Conservation (phyloP, 2,113 vertebrate genomes). For the Oxygymnocypris stewartii region DNA sequence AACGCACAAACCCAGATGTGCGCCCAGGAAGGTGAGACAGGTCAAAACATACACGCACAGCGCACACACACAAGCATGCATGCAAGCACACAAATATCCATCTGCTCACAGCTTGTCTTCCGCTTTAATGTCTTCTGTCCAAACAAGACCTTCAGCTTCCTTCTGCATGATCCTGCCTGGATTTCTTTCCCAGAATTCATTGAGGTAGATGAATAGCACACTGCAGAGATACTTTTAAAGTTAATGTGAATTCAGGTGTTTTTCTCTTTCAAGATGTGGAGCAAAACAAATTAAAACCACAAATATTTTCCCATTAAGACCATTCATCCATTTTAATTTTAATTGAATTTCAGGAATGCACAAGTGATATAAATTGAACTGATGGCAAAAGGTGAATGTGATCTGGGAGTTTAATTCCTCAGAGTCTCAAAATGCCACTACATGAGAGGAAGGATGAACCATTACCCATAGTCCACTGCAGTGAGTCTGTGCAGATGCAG, state of each 20-base stretch:
- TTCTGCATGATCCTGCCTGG: constrained; percentile 46
- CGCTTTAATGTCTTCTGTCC: constrained; percentile 31
- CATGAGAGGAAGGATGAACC: neutral
- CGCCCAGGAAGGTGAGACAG: constrained; percentile 38
- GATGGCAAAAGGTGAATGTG: constrained; percentile 9
- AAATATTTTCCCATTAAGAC: constrained; percentile 39
- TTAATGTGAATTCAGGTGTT: neutral
- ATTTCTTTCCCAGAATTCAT: constrained; percentile 8
- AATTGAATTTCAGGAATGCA: constrained; percentile 48
- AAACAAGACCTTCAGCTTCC: constrained; percentile 56
- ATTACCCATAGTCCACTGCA: neutral
- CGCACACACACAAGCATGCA: constrained; percentile 50
- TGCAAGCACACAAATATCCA: constrained; percentile 48
- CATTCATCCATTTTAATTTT: constrained; percentile 44
- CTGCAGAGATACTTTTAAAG: constrained; percentile 3
- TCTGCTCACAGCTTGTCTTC: constrained; percentile 22
- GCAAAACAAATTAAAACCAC: neutral
- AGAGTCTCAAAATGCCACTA: constrained; percentile 12
- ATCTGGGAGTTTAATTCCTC: neutral
- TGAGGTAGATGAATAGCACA: constrained; percentile 29
- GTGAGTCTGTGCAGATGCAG: neutral
- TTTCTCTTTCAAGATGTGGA: neutral
- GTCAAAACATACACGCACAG: constrained; percentile 47
- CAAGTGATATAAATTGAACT: neutral
- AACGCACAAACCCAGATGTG: constrained; percentile 66